These are phyloP conservation scores for Psittacula cyanocephala DNA, from an alignment of 2,113 vertebrate species.

Conservation along the genomic window DNA sequence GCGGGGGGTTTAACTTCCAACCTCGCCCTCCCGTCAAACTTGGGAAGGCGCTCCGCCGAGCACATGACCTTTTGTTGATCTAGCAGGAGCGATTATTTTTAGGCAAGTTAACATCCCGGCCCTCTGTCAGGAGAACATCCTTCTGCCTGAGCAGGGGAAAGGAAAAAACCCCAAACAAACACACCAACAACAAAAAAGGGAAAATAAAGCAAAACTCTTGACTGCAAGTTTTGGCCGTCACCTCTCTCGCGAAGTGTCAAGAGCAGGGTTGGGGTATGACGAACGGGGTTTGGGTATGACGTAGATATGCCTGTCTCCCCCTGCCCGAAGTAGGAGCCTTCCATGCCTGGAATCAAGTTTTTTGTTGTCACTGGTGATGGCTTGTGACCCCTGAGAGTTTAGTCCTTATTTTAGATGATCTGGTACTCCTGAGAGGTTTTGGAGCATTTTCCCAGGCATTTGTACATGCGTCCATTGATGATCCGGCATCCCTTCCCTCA, in stretches of 20 bases:
- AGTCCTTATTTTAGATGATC: slow-evolving; percentile 1
- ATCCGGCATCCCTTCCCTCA: slow-evolving; percentile 52
- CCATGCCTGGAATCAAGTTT: slow-evolving; percentile 54
- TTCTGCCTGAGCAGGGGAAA: background rate
- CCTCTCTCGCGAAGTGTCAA: slow-evolving; percentile 25
- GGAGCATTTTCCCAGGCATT: slow-evolving; percentile 2
- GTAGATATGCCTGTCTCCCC: background rate
- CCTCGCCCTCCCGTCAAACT: slow-evolving; percentile 70
- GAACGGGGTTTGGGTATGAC: background rate
- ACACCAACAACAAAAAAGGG: background rate
- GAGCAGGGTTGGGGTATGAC: slow-evolving; percentile 46
- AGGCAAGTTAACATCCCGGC: slow-evolving; percentile 57
- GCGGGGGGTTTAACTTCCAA: slow-evolving; percentile 46
- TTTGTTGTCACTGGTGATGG: slow-evolving; percentile 30
- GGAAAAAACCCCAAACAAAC: background rate
- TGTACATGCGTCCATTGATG: slow-evolving; percentile 6
- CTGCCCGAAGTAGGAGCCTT: slow-evolving; percentile 7
- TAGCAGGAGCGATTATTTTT: slow-evolving; percentile 37
- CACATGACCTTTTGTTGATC: slow-evolving; percentile 79
- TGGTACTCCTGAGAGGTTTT: slow-evolving; percentile 29
- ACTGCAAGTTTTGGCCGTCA: slow-evolving; percentile 50
- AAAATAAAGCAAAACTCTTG: background rate
- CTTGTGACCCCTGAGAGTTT: background rate
- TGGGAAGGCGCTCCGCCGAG: slow-evolving; percentile 69
- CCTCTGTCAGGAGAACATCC: slow-evolving; percentile 27